phyloP scores from a whole-genome alignment of 2,797 vertebrate species.

The Myoxocephalus aenaeus region DNA sequence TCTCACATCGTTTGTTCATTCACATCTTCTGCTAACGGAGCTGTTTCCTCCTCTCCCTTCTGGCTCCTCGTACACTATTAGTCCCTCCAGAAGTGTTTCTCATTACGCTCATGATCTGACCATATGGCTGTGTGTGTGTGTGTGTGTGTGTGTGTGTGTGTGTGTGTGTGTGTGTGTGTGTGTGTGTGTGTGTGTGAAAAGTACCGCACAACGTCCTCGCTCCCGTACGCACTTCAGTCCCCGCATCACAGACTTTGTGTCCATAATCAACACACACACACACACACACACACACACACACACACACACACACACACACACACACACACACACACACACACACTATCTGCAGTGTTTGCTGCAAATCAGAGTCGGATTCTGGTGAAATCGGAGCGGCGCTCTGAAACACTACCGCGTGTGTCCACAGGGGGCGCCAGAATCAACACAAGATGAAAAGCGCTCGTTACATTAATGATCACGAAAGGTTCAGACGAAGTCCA shows the following conservation, averaged over 20 bases:
- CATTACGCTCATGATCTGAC: slow-evolving; percentile 73
- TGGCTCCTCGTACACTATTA: slow-evolving; percentile 31
- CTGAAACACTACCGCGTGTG: too few species aligned
- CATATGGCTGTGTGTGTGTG: slow-evolving; percentile 65
- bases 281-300: not conserved
- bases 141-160: slow-evolving; percentile 44
- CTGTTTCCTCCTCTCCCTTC: slow-evolving; percentile 23
- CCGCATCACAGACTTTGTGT: too few species aligned
- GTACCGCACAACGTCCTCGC: slow-evolving; percentile 37
- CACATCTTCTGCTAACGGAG: slow-evolving; percentile 13
- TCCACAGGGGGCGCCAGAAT: too few species aligned
- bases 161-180: slow-evolving; percentile 45
- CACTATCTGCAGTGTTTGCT: not conserved
- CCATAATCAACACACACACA: too few species aligned
- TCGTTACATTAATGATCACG: too few species aligned
- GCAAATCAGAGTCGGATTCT: too few species aligned
- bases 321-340: not conserved
- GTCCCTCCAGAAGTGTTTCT: slow-evolving; percentile 67
- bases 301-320: not conserved
- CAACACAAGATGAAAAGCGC: too few species aligned
- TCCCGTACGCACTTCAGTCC: too few species aligned
- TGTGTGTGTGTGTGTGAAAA: slow-evolving; percentile 53
- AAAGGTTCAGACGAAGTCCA: not conserved
- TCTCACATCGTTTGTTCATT: slow-evolving; percentile 26
- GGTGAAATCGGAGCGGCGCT: too few species aligned